These are phyloP conservation scores for Cliona cf. orientalis DNA, from an alignment of 37 sponge, comb jelly and placozoan genomes.

Conservation along the genomic window DNA sequence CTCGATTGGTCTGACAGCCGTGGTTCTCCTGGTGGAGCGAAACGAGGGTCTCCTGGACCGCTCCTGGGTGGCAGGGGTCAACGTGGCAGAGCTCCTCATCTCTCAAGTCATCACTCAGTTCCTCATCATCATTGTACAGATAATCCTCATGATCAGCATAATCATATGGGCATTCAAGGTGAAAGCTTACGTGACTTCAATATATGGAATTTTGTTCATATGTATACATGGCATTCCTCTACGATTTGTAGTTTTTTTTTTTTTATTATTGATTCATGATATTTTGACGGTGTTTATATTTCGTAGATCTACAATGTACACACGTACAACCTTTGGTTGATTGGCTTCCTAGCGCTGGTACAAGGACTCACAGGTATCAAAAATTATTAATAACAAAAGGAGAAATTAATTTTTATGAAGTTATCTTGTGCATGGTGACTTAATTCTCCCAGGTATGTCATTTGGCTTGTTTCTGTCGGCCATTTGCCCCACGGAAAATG, in stretches of 20 bases:
- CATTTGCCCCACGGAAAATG: constrained; percentile 49
- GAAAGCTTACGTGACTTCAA: constrained; percentile 50
- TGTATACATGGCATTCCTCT: not conserved
- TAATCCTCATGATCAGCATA: constrained; percentile 33
- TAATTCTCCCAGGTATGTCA: constrained; percentile 54
- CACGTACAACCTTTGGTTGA: constrained; percentile 30
- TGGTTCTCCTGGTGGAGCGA: constrained; percentile 72
- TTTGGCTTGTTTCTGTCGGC: constrained; percentile 81
- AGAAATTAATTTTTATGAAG: not conserved
- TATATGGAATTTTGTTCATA: constrained; percentile 9
- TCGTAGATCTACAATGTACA: constrained; percentile 46
- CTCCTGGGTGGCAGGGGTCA: constrained; percentile 84
- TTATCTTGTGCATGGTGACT: too few species aligned
- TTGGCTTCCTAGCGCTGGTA: constrained; percentile 56
- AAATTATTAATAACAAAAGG: not conserved
- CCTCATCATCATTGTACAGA: constrained; percentile 64
- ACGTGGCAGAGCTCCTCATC: constrained; percentile 65
- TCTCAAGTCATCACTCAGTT: constrained; percentile 71
- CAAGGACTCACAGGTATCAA: constrained; percentile 86
- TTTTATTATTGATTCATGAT: not conserved
- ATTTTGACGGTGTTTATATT: not conserved
- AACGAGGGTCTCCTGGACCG: constrained; percentile 89
- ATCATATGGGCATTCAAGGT: constrained; percentile 63
- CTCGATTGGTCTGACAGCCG: constrained; percentile 83
- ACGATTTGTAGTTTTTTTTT: not conserved